These are phyloP conservation scores for Portunus trituberculatus DNA, from an alignment of 1,140 invertebrate species.

Conservation along the genomic window DNA sequence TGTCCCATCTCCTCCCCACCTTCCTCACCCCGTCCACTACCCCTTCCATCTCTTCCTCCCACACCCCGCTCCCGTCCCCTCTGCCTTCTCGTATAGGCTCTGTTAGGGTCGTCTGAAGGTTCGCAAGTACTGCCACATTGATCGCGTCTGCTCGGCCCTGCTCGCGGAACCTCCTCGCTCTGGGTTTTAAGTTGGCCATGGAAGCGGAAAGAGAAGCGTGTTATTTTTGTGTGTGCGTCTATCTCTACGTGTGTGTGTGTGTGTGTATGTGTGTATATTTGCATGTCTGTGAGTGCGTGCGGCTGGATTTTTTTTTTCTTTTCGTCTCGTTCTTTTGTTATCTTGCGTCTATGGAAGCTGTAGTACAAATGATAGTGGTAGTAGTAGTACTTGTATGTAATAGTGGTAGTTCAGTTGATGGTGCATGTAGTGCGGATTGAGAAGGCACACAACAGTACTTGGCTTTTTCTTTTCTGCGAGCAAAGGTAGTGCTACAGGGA, in stretches of 20 bases:
- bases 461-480: not conserved
- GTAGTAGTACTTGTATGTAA: not conserved
- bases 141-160: not conserved
- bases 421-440: not conserved
- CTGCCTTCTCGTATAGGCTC: not conserved
- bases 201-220: not conserved
- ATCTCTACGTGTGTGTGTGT: not conserved
- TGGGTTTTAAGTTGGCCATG: not conserved
- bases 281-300: too few relatives aligned
- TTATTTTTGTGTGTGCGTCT: not conserved
- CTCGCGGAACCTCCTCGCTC: not conserved
- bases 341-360: not conserved
- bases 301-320: too few relatives aligned
- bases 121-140: constrained; percentile 11
- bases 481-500: not conserved
- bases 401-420: not conserved
- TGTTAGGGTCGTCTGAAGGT: not conserved
- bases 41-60: not conserved
- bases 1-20: not conserved
- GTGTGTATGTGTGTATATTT: not conserved
- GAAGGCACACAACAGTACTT: not conserved
- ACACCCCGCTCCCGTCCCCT: not conserved
- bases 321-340: not conserved
- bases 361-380: not conserved
- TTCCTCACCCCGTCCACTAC: not conserved